Percentiles rank a stretch among this genome's conserved stretches.
Evolutionary conservation across 1,140 invertebrate species (phyloP).

Genomic region (Holcopasites calliopsidis): DNA sequence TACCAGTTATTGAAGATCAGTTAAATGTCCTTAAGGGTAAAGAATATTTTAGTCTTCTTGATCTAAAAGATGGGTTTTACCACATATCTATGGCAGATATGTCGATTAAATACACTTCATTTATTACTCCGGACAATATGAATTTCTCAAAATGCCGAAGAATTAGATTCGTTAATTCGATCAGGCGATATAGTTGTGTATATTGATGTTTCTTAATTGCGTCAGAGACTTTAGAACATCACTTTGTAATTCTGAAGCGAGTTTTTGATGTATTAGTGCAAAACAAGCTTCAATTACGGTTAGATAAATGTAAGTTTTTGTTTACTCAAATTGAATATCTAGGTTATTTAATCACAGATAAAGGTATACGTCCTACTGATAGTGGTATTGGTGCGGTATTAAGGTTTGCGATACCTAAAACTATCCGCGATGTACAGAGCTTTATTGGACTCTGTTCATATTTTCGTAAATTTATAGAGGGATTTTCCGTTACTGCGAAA

Average conservation of each 20-base stretch:
- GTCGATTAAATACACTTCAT: background rate
- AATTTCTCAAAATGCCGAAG: background rate
- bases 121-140: background rate
- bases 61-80: background rate
- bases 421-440: conserved; percentile 5
- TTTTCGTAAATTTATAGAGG: conserved; percentile 42
- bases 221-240: no score
- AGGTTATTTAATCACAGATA: conserved; percentile 11
- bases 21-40: background rate
- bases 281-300: no score
- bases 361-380: conserved; percentile 31
- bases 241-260: no score
- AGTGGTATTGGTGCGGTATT: conserved; percentile 1
- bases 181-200: background rate
- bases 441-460: conserved; percentile 37
- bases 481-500: conserved; percentile 14
- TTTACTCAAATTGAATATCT: conserved; percentile 39
- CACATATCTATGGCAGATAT: background rate
- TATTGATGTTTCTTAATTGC: background rate
- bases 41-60: conserved; percentile 1
- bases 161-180: background rate
- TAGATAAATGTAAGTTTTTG: conserved; percentile 35
- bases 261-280: no score
- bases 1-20: conserved; percentile 4
- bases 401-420: conserved; percentile 11